Evolutionary conservation across 2,888 invertebrate species (phyloP).

Genomic region (Nipponacmea schrenckii): DNA sequence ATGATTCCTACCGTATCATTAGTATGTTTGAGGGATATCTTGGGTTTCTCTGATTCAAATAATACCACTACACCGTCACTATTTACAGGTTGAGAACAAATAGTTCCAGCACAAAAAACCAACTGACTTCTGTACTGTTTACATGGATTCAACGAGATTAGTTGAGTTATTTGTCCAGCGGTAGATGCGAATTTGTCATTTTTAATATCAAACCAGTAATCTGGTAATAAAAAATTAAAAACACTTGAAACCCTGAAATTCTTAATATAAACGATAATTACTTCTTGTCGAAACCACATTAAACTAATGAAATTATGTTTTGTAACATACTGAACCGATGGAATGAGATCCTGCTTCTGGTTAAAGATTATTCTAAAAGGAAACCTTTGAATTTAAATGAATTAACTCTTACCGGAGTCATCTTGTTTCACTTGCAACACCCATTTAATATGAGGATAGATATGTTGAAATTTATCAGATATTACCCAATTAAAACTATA

Average conservation of each 20-base stretch:
- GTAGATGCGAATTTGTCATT: constrained; percentile 20
- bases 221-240: neutral
- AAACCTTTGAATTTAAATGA: too few species aligned
- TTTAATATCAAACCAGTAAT: constrained; percentile 12
- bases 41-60: constrained; percentile 26
- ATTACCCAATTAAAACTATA: constrained; percentile 33
- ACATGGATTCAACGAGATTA: constrained; percentile 28
- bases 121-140: constrained; percentile 30
- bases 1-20: too few species aligned
- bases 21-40: too few species aligned
- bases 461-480: constrained; percentile 14
- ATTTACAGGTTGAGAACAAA: constrained; percentile 27
- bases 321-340: too few species aligned
- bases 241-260: neutral
- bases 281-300: too few species aligned
- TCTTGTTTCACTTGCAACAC: constrained; percentile 30
- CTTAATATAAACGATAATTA: too few species aligned
- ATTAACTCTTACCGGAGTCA: constrained; percentile 20
- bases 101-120: constrained; percentile 31
- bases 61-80: constrained; percentile 36
- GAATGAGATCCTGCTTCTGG: too few species aligned
- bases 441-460: constrained; percentile 33
- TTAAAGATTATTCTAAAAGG: too few species aligned
- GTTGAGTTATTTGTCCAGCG: constrained; percentile 17
- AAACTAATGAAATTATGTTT: too few species aligned